Base-by-base conservation (phyloP, 64 coral and sea anemone species). In the Porites lutea region DNA sequence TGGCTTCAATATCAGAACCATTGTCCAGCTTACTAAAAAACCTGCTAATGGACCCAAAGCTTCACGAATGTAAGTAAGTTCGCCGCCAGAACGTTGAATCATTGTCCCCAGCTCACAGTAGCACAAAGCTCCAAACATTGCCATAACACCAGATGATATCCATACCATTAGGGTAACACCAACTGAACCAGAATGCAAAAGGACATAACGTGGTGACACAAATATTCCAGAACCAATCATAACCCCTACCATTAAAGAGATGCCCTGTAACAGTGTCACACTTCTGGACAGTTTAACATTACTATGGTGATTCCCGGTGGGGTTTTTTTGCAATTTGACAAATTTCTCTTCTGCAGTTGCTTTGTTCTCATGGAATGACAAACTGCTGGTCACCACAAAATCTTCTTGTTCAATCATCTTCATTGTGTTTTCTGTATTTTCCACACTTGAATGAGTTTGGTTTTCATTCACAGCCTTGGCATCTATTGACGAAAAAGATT, bases 221-320 rank as follows among this genome's bases (percentile, higher is more conserved):
- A 95, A 95, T 44, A 95, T 95, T 23, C 94, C 94, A 65, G 94
- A 95, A 10, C 94, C 94, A 68, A 95, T 91, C 75, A 95, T 95
- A 6, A 87, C 75, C 54, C 94, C 94, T 49, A 95, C 82, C 9
- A 95, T 79, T 52, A 95, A 75, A 15, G 94, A 78, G 15, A 95
- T 57, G 2, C 88, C 83, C 44, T 95, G 94, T 13, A 95, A 52
- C 10, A 95, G 89, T 45, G 86, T 88, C 4, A 88, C 86, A 88
- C 77, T 88, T 88, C 86, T 60, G 27, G 54, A 60, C 53, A 88
- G 27, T 61, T 88, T 74, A 46, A 27, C 48, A 10, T 8, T 53
- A 22, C 20, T 14, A 12, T 65, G 14, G 9, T 64, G 13, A 18
- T 77, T 50, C 0, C 27, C 27, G 27, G 27, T 37, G 22, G 71